These are phyloP conservation scores for Oithona nana DNA, from an alignment of 2,888 invertebrate genomes.

Conservation along the genomic window DNA sequence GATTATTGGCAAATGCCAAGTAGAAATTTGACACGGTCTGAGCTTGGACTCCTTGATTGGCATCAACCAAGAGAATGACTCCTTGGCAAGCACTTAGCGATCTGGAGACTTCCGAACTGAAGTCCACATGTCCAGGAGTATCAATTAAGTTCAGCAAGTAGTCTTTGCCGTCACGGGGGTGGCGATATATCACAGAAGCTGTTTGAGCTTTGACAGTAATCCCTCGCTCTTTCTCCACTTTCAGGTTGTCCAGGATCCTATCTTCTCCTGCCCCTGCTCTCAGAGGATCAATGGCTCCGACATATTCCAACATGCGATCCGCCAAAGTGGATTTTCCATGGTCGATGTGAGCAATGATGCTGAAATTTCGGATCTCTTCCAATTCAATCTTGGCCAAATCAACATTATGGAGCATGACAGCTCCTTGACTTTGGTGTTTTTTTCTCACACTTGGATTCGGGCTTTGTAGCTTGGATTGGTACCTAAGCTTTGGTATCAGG, in stretches of 20 bases:
- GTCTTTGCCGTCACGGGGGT: slow-evolving; percentile 35
- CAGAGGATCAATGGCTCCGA: slow-evolving; percentile 36
- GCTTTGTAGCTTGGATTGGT: no score
- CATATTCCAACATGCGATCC: slow-evolving; percentile 77
- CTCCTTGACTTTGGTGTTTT: background rate
- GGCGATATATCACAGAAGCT: slow-evolving; percentile 51
- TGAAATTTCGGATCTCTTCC: slow-evolving; percentile 61
- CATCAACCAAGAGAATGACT: slow-evolving; percentile 80
- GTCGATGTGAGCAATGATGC: slow-evolving; percentile 97
- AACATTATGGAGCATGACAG: slow-evolving; percentile 12
- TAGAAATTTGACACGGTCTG: slow-evolving; percentile 95
- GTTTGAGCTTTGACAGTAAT: slow-evolving; percentile 98
- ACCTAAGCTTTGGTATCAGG: no score
- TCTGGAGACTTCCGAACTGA: slow-evolving; percentile 65
- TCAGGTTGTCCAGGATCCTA: slow-evolving; percentile 34
- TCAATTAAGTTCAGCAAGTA: slow-evolving; percentile 88
- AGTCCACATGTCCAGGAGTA: slow-evolving; percentile 96
- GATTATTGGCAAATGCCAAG: slow-evolving; percentile 59
- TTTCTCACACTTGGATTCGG: no score
- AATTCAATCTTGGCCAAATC: slow-evolving; percentile 26
- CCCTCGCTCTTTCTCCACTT: slow-evolving; percentile 84
- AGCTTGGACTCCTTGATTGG: slow-evolving; percentile 81
- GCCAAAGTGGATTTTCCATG: slow-evolving; percentile 96
- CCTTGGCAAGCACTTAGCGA: slow-evolving; percentile 62
- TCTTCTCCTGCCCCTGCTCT: slow-evolving; percentile 16